Evolutionary conservation across 2,797 vertebrate genomes (phyloP), one percentile per base, ranked within the genome.

Genomic region (Odontamblyopus lacepedii): DNA sequence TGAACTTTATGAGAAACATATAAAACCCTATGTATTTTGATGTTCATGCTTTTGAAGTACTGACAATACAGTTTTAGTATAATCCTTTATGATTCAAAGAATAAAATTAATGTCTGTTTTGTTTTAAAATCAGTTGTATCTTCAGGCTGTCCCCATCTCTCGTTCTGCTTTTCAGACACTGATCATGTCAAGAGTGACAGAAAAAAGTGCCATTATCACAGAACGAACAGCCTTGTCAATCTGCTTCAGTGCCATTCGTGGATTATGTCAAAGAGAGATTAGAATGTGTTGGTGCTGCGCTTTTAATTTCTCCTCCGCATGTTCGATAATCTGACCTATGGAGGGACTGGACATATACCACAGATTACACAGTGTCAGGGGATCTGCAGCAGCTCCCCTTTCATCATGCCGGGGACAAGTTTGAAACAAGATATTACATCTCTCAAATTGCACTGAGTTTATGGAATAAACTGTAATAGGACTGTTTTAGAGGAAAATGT

Each of bases 231-330:
- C 61, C 51, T 77, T 81, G 67, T 82, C 74, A 63, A 57, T 74
- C 48, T 84, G 50, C 77, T 57, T 71, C 50, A 70, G 80, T 73
- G 79, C 78, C 63, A 80, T 80, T 86, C 78, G 74, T 63, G 77
- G 83, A 87, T 90, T 86, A 92, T 86, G 75, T 78, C 11, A 73
- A 73, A 51, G 71, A 35, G 50, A 89, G 83, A 89, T 88, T 83
- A 87, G 83, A 35, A 82, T 23, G 73, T 78, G 78, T 87, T 79
- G 79, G 71, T 56, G 76, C 75, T 80, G 75, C 66, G 75, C 81
- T 90, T 90, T 89, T 89, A 80, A 86, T 85, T 85, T 89, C 78
- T 83, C 71, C 61, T 76, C 75, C 51, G 67, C 69, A 1, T 73
- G 82, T 63, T 51, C 77, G 71, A 78, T 83, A 91, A 82, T 91